Conservation (phyloP, 2,113 vertebrate genomes). For the Chloebia gouldiae region DNA sequence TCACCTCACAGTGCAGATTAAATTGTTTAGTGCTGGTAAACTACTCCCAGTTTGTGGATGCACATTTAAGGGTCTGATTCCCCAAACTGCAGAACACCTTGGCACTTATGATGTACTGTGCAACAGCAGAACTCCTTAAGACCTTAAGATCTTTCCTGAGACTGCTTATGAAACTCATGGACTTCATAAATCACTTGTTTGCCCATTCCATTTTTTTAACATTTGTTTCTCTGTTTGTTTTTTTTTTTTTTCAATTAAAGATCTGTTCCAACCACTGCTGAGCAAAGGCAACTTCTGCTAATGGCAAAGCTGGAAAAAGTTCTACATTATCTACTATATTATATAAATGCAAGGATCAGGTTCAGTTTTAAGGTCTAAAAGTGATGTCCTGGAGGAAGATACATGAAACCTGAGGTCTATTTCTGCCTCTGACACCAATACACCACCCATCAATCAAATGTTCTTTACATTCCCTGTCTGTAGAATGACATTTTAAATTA, state of each 20-base stretch:
- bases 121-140: neutral
- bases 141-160: neutral
- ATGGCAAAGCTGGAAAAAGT: neutral
- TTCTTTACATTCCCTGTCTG: neutral
- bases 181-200: neutral
- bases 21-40: neutral
- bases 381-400: neutral
- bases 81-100: neutral
- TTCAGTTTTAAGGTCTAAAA: neutral
- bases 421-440: neutral
- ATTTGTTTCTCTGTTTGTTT: neutral
- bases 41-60: neutral
- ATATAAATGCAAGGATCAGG: neutral
- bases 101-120: neutral
- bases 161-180: neutral
- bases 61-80: neutral
- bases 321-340: fast-evolving
- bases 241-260: neutral
- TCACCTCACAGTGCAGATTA: neutral
- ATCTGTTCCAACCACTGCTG: neutral
- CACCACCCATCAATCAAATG: neutral
- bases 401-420: neutral
- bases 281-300: neutral
- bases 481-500: neutral
- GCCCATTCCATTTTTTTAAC: neutral